phyloP scores from a whole-genome alignment of 2,113 vertebrate genomes.

The Xyliphius kryptos region DNA sequence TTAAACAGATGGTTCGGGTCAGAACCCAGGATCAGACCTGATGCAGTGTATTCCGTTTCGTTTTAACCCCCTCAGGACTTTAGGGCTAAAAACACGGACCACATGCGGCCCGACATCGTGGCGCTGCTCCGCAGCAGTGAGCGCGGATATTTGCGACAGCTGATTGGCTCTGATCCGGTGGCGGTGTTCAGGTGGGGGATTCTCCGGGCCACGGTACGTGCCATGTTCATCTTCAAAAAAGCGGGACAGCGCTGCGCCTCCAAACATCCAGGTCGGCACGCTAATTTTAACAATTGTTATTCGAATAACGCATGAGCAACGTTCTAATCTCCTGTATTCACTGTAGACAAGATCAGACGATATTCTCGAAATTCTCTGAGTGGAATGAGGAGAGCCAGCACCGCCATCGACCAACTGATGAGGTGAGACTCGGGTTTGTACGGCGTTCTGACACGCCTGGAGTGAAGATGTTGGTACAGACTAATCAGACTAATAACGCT shows the following conservation, averaged over 20 bases:
- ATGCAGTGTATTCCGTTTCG: neutral
- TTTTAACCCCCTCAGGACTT: constrained; percentile 72
- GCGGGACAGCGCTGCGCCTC: constrained; percentile 59
- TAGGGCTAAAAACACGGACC: constrained; percentile 85
- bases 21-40: neutral
- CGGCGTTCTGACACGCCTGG: no score
- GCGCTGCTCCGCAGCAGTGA: constrained; percentile 82
- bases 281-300: neutral
- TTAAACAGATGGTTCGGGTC: no score
- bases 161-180: constrained; percentile 80
- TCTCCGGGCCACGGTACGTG: constrained; percentile 75
- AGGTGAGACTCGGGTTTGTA: constrained; percentile 76
- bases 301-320: neutral
- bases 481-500: no score
- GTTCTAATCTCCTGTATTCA: neutral
- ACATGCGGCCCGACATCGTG: constrained; percentile 85
- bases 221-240: constrained; percentile 73
- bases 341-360: constrained; percentile 57
- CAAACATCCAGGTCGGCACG: constrained; percentile 53
- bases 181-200: constrained; percentile 91
- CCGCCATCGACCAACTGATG: constrained; percentile 59
- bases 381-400: constrained; percentile 54
- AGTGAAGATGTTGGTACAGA: no score
- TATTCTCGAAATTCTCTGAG: constrained; percentile 54
- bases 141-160: constrained; percentile 76